Conservation (phyloP, 2,113 vertebrate species). For the Nettapus auritus region DNA sequence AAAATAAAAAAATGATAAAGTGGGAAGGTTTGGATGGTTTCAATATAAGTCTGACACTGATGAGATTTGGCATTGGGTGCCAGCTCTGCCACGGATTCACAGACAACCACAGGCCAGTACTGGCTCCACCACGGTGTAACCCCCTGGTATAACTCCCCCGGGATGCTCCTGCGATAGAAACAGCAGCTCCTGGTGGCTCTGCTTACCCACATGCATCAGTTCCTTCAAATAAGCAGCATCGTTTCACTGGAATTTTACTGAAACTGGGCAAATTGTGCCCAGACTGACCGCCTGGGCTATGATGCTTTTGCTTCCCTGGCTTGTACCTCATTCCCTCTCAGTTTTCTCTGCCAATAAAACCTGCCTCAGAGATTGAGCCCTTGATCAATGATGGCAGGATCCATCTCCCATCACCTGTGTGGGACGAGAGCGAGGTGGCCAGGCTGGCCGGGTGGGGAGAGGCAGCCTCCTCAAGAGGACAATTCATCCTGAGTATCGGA, state of each 20-base stretch:
- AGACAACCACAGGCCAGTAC: too few relatives aligned
- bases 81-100: background rate
- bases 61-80: background rate
- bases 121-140: background rate
- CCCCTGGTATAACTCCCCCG: too few relatives aligned
- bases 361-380: background rate
- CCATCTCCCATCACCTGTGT: background rate
- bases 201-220: background rate
- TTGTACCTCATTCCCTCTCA: background rate
- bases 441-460: background rate
- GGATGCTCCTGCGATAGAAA: background rate
- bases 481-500: background rate
- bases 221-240: background rate
- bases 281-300: background rate
- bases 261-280: background rate
- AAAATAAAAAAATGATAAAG: background rate
- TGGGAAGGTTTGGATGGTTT: accelerated
- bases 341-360: slow-evolving; percentile 37
- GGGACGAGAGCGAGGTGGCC: background rate
- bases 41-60: accelerated
- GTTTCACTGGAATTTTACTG: accelerated
- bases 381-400: background rate
- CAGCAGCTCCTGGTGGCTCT: background rate
- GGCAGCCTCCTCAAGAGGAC: background rate
- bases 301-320: background rate